These are phyloP conservation scores for Ctenosaura bakeri DNA, from an alignment of 2,797 vertebrate genomes.

Conservation along the genomic window DNA sequence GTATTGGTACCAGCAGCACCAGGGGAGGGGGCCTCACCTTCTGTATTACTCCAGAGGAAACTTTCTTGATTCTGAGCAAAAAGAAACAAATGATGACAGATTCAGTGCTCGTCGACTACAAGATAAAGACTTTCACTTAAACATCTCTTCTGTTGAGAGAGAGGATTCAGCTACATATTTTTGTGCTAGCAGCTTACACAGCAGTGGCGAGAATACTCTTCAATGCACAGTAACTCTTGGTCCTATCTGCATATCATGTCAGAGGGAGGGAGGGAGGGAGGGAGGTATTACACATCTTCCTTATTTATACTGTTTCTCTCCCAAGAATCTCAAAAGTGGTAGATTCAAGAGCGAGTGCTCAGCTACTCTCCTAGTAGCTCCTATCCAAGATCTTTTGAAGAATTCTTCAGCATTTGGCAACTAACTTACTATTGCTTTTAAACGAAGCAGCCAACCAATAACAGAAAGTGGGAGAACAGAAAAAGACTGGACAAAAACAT, in stretches of 20 bases:
- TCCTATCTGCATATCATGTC: neutral
- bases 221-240: conserved; percentile 19
- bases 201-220: neutral
- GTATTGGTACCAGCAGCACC: conserved; percentile 62
- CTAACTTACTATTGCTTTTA: neutral
- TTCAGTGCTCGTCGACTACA: conserved; percentile 2
- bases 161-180: conserved; percentile 38
- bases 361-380: neutral
- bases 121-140: conserved; percentile 4
- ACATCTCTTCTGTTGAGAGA: neutral
- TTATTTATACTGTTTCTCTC: neutral
- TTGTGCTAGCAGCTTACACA: conserved; percentile 57
- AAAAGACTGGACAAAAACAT: neutral
- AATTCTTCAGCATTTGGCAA: neutral
- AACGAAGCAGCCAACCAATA: neutral
- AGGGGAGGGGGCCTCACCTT: conserved; percentile 30
- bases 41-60: conserved; percentile 27
- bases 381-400: neutral
- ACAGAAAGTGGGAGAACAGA: neutral
- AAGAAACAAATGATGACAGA: conserved; percentile 15
- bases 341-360: too few species aligned
- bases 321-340: too few species aligned
- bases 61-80: rapidly evolving
- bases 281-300: neutral
- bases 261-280: neutral